Conservation (phyloP, 2,888 invertebrate species). For the Conomelus anceps region DNA sequence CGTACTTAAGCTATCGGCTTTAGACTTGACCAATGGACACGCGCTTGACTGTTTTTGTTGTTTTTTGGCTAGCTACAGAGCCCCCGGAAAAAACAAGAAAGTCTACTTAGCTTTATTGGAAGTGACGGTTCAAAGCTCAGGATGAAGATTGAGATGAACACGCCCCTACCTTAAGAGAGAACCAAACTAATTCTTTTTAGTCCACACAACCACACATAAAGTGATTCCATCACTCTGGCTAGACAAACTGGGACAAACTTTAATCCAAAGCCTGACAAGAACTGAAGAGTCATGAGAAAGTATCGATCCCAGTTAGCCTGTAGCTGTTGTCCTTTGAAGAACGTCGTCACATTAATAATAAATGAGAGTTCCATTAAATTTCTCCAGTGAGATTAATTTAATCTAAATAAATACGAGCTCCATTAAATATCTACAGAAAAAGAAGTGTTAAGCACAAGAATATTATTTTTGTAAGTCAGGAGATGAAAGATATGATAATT, state of each 20-base stretch:
- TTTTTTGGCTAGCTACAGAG: background rate
- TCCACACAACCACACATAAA: background rate
- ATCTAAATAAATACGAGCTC: background rate
- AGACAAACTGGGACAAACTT: background rate
- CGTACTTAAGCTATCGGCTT: background rate
- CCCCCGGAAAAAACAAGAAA: background rate
- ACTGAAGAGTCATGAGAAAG: background rate
- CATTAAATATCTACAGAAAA: too few species aligned
- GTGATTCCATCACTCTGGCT: background rate
- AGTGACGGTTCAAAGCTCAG: background rate
- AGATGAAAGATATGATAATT: too few species aligned
- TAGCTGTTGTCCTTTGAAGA: background rate
- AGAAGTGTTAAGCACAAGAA: too few species aligned
- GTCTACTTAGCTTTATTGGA: background rate
- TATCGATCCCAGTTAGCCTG: background rate
- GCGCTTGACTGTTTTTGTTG: background rate
- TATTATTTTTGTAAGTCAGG: too few species aligned
- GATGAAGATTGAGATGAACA: background rate
- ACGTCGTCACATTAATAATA: background rate
- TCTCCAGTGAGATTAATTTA: too few species aligned
- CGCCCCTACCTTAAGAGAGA: background rate
- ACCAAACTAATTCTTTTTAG: background rate
- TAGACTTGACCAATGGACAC: background rate
- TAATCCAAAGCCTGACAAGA: background rate
- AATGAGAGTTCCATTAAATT: too few species aligned